These are phyloP conservation scores for Lypha dubia DNA, from an alignment of 2,888 invertebrate genomes.

Conservation along the genomic window DNA sequence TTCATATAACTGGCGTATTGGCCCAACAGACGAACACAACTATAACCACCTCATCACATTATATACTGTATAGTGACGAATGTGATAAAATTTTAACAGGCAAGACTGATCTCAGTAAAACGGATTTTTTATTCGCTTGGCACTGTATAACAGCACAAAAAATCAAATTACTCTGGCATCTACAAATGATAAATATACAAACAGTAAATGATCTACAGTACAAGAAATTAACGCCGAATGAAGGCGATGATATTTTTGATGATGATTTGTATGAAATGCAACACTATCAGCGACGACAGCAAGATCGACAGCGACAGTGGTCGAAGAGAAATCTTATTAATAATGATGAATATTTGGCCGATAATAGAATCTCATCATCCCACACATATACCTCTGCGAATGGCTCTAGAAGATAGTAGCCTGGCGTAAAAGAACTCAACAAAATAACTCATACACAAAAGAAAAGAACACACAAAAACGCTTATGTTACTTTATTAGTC, in stretches of 20 bases:
- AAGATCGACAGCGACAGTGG: neutral
- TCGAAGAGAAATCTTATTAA: neutral
- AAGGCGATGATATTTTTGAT: neutral
- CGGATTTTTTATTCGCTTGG: slow-evolving; percentile 81
- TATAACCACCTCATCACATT: slow-evolving; percentile 81
- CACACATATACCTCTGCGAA: slow-evolving; percentile 50
- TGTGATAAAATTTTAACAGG: slow-evolving; percentile 77
- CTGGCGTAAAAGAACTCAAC: slow-evolving; percentile 17
- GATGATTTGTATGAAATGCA: slow-evolving; percentile 16
- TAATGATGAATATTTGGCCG: slow-evolving; percentile 9
- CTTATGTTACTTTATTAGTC: slow-evolving; percentile 52
- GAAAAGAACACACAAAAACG: slow-evolving; percentile 46
- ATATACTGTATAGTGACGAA: slow-evolving; percentile 75
- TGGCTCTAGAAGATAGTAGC: slow-evolving; percentile 68
- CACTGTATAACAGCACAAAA: slow-evolving; percentile 83
- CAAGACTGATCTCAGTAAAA: slow-evolving; percentile 76
- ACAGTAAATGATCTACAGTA: slow-evolving; percentile 47
- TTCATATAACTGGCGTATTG: slow-evolving; percentile 89
- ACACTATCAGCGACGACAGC: slow-evolving; percentile 3
- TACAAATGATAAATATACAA: slow-evolving; percentile 73
- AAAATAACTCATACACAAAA: slow-evolving; percentile 19
- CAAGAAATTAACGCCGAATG: slow-evolving; percentile 19
- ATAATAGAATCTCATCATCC: slow-evolving; percentile 36
- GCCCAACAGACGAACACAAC: slow-evolving; percentile 84
- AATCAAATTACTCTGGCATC: slow-evolving; percentile 83